Evolutionary conservation across 2,113 vertebrate genomes (phyloP).

Genomic region (Oxygymnocypris stewartii): DNA sequence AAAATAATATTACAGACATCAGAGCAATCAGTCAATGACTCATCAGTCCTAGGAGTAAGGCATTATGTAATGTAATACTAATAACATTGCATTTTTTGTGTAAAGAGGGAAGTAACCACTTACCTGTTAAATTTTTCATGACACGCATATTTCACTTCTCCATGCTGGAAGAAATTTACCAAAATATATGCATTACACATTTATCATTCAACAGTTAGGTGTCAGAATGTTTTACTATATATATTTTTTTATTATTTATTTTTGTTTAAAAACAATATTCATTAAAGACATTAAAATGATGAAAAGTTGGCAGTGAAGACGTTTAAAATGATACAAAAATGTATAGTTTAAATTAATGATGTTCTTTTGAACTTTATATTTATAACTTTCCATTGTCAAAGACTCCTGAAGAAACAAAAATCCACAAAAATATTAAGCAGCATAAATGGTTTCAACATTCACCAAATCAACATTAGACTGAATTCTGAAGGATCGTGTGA

Average conservation of each 20-base stretch:
- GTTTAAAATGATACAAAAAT: too few species aligned
- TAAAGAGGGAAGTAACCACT: neutral
- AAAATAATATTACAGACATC: conserved; percentile 12
- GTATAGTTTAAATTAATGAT: too few species aligned
- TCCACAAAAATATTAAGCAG: neutral
- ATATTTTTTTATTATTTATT: neutral
- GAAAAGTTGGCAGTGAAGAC: neutral
- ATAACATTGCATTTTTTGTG: neutral
- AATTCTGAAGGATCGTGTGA: neutral
- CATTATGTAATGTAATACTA: neutral
- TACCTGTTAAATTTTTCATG: neutral
- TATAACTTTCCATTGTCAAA: neutral
- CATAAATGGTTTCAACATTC: neutral
- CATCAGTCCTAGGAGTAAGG: neutral
- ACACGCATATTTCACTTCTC: neutral
- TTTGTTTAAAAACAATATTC: too few species aligned
- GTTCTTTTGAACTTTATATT: neutral
- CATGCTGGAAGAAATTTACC: neutral
- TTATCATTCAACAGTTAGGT: neutral
- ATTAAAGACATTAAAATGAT: too few species aligned
- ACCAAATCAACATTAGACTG: neutral
- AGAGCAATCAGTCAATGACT: neutral
- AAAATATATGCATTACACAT: neutral
- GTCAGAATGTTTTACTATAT: neutral
- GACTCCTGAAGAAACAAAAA: too few species aligned